Evolutionary conservation across 2,113 vertebrate species (phyloP), one percentile per base, ranked within the genome.

Genomic region (Xenopus laevis): DNA sequence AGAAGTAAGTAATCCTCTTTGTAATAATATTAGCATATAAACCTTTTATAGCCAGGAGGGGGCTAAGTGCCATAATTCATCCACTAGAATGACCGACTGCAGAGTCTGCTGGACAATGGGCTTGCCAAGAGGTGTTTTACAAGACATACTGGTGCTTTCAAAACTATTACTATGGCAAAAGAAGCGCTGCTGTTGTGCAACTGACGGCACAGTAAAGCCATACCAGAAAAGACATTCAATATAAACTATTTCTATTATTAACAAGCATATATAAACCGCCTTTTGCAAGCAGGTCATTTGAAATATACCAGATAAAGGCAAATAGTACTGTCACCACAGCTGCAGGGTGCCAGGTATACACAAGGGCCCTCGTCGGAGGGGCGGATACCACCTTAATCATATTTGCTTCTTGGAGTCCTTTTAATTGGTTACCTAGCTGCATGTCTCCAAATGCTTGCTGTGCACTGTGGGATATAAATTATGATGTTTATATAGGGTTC

Each of bases 401-500:
- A 3, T 50, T 50, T 50, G 47, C 12, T 50, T 50, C 15, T 0
- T 50, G 0, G 10, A 50, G 15, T 50, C 10, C 47, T 50, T 13
- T 50, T 50, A 12, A 50, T 8, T n/a, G 53, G 15, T 8, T 55
- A n/a, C 53, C 53, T 55, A 55, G 17, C 53, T 55, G 53, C 16
- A 55, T 16, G 11, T n/a, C 13, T 16, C 15, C 17, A 4, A 9
- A 1, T 47, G 52, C n/a, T 65, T 2, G 30, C 21, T 30, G 44
- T 66, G 40, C 72, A 15, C 55, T 10, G 62, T 52, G 62, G 71
- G 65, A 40, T 33, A 57, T 73, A 57, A 73, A 53, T 65, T 11
- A 68, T 60, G 55, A 20, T 75, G 73, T 75, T 75, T 75, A 68
- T 61, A 47, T 68, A 75, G 46, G 33, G 65, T 75, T 59, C 21